A percentile compares a stretch with the other conserved stretches of the same genome.
Evolutionary conservation across 2,888 invertebrate species (phyloP).

Genomic region (Spodoptera picta): DNA sequence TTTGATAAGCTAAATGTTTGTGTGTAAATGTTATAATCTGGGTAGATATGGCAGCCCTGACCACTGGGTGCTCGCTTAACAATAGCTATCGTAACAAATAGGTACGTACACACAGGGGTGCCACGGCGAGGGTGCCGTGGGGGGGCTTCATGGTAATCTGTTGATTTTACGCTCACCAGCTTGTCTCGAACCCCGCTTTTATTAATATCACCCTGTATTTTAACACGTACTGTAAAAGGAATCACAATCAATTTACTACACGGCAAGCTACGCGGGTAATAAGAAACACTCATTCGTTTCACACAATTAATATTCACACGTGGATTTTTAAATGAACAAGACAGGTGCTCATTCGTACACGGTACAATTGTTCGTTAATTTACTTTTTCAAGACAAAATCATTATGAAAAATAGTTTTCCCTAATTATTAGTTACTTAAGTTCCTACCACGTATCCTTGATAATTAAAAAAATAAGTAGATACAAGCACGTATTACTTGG

Average conservation of each 20-base stretch:
- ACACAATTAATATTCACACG: constrained; percentile 63
- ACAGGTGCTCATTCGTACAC: constrained; percentile 45
- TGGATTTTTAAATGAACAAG: constrained; percentile 54
- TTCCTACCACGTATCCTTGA: not conserved
- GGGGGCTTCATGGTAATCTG: constrained; percentile 85
- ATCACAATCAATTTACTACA: constrained; percentile 68
- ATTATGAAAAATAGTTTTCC: constrained; percentile 11
- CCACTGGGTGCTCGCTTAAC: constrained; percentile 69
- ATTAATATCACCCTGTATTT: constrained; percentile 81
- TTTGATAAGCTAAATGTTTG: constrained; percentile 56
- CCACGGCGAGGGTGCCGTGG: constrained; percentile 69
- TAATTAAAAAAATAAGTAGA: not conserved
- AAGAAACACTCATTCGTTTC: constrained; percentile 70
- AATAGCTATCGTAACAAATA: constrained; percentile 84
- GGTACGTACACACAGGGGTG: constrained; percentile 80
- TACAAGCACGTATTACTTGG: not conserved
- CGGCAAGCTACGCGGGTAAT: constrained; percentile 55
- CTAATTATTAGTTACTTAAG: constrained; percentile 4
- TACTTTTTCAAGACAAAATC: constrained; percentile 19
- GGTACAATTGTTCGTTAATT: constrained; percentile 27
- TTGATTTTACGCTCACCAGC: constrained; percentile 86
- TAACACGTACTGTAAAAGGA: constrained; percentile 80
- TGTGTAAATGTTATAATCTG: constrained; percentile 54
- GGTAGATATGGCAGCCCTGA: constrained; percentile 78
- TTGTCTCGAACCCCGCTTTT: constrained; percentile 79